These are phyloP conservation scores for Cricetomys ansorgei DNA, from an alignment of 2,113 vertebrate genomes.

Conservation along the genomic window DNA sequence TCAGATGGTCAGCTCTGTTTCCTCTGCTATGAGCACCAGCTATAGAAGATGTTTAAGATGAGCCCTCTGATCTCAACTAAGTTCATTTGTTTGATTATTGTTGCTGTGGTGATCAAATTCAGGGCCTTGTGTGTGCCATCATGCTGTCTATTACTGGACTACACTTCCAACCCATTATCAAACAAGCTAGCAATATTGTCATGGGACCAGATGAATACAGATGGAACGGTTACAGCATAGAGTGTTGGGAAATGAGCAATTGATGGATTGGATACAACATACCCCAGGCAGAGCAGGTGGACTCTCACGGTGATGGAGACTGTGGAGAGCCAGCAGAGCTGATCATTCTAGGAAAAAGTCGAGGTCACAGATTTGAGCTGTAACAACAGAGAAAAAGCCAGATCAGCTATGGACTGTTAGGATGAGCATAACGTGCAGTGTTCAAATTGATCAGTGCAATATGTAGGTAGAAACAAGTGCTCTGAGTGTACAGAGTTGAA, in stretches of 20 bases:
- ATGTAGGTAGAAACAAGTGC: neutral
- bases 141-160: neutral
- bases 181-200: neutral
- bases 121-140: neutral
- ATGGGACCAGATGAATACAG: neutral
- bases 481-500: neutral
- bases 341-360: neutral
- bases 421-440: neutral
- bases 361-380: neutral
- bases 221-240: neutral
- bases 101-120: neutral
- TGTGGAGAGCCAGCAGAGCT: neutral
- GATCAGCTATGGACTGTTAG: neutral
- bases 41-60: neutral
- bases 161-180: neutral
- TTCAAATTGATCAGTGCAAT: neutral
- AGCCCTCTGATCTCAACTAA: neutral
- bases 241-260: neutral
- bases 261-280: neutral
- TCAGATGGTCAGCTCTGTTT: neutral
- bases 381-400: neutral
- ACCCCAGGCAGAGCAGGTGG: neutral
- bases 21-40: neutral
- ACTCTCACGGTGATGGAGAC: neutral
- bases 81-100: neutral